Percentiles rank a stretch among this genome's conserved stretches.
These are phyloP conservation scores for Phorcus lineatus DNA, from an alignment of 2,888 invertebrate species.

Conservation along the genomic window DNA sequence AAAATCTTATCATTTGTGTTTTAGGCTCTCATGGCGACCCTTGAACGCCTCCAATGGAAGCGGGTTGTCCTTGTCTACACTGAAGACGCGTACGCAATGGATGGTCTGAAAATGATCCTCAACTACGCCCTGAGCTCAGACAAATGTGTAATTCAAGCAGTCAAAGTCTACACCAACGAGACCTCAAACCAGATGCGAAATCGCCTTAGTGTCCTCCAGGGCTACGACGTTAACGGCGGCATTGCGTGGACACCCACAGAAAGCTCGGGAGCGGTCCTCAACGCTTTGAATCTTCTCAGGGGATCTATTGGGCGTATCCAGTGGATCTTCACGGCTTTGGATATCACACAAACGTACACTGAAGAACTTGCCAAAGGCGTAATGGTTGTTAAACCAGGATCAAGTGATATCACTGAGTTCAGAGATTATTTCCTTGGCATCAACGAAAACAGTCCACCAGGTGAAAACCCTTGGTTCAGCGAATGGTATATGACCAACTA, in stretches of 20 bases:
- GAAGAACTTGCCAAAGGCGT: conserved; percentile 48
- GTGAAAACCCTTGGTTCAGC: conserved; percentile 65
- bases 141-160: conserved; percentile 56
- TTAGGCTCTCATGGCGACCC: conserved; percentile 67
- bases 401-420: conserved; percentile 57
- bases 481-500: conserved; percentile 70
- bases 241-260: conserved; percentile 45
- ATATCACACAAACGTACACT: conserved; percentile 39
- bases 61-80: conserved; percentile 72
- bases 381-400: conserved; percentile 48
- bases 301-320: conserved; percentile 49
- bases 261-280: background rate
- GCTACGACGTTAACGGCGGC: conserved; percentile 47
- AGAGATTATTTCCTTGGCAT: conserved; percentile 56
- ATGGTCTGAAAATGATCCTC: conserved; percentile 50
- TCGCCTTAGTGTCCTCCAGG: conserved; percentile 38
- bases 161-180: conserved; percentile 41
- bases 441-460: conserved; percentile 44
- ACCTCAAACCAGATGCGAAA: conserved; percentile 25
- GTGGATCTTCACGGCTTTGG: conserved; percentile 61
- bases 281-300: background rate
- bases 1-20: conserved; percentile 8
- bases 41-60: conserved; percentile 74
- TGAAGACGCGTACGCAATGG: conserved; percentile 56
- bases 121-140: conserved; percentile 44